phyloP scores from a whole-genome alignment of 2,797 vertebrate species.

The Leuciscus waleckii region DNA sequence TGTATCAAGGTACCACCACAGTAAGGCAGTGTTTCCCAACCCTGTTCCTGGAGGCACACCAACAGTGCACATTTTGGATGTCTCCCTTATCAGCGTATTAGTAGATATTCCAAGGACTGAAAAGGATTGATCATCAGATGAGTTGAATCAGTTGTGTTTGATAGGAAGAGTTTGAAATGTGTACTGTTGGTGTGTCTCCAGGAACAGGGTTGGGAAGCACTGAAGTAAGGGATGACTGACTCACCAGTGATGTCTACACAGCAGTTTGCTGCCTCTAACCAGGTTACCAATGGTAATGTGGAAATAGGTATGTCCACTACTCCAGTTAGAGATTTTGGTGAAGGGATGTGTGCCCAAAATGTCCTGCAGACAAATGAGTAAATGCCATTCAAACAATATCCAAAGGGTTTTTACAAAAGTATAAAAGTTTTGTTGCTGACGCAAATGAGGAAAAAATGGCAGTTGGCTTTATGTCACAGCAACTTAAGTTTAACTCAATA shows the following conservation, averaged over 20 bases:
- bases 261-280: slow-evolving; percentile 94
- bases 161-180: background rate
- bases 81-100: background rate
- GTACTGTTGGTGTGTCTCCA: background rate
- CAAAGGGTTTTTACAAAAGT: background rate
- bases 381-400: background rate
- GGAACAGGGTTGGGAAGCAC: background rate
- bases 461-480: background rate
- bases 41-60: background rate
- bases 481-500: background rate
- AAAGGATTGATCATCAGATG: background rate
- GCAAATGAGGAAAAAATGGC: background rate
- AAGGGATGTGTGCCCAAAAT: slow-evolving; percentile 95
- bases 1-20: background rate
- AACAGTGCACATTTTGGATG: background rate
- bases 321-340: slow-evolving; percentile 99
- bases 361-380: slow-evolving; percentile 78
- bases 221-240: slow-evolving; percentile 9
- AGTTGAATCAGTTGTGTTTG: background rate
- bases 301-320: slow-evolving; percentile 98
- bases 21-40: background rate
- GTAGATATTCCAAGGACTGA: too few species aligned
- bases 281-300: slow-evolving; percentile 98
- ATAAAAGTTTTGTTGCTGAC: background rate
- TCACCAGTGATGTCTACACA: slow-evolving; percentile 96